A percentile compares a stretch with the other conserved stretches of the same genome.
Conservation (phyloP, 2,888 invertebrate species). For the Flexamia atlantica region DNA sequence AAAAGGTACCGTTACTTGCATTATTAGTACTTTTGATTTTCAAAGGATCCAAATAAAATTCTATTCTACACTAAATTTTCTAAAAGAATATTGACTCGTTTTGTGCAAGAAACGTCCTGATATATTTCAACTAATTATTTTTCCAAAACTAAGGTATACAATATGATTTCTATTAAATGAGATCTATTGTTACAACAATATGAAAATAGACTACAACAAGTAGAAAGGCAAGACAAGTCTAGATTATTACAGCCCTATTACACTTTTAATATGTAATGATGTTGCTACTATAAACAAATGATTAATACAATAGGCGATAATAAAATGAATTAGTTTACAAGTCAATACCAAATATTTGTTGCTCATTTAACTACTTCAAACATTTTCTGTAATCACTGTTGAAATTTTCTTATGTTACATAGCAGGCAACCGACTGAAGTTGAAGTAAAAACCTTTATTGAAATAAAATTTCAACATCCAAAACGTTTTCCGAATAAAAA, state of each 20-base stretch:
- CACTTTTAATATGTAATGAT: not conserved
- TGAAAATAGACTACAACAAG: conserved; percentile 19
- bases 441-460: too few species aligned
- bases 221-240: conserved; percentile 27
- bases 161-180: not conserved
- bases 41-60: not conserved
- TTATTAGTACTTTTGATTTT: not conserved
- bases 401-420: too few species aligned
- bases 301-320: too few species aligned
- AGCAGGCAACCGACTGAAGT: too few species aligned
- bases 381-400: too few species aligned
- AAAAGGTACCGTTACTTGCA: not conserved
- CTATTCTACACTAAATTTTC: not conserved
- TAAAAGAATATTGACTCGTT: conserved; percentile 13
- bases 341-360: too few species aligned
- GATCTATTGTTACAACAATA: conserved; percentile 18
- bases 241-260: conserved; percentile 1
- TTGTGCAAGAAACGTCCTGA: conserved; percentile 9
- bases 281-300: not conserved
- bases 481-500: too few species aligned
- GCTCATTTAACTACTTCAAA: too few species aligned
- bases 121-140: not conserved
- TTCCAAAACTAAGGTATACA: conserved; percentile 1
- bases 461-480: too few species aligned
- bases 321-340: too few species aligned